Evolutionary conservation across 2,888 invertebrate genomes (phyloP), one percentile per base, ranked within the genome.

Genomic region (Phortica magna): DNA sequence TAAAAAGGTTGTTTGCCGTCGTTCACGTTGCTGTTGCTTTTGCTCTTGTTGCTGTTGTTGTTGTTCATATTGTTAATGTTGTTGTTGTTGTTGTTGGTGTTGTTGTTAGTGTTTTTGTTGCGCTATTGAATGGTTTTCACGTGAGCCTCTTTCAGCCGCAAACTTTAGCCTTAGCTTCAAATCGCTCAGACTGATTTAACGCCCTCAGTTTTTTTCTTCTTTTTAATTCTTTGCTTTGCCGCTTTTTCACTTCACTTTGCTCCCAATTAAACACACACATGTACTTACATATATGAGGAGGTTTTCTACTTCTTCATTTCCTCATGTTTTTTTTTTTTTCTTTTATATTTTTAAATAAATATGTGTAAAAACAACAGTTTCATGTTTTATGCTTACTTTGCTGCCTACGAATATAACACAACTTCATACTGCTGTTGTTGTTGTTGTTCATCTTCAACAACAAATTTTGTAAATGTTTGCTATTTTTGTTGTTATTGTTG

Each of bases 291-390:
- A n/a, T 22, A n/a, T n/a, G n/a, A n/a, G n/a, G n/a, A n/a, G n/a
- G 14, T 55, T 17, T 55, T n/a, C 55, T 55, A 14, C 64, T 64
- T 39, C 64, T 19, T 64, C 19, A 17, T 22, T 64, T 70, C 43
- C 4, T 22, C 41, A 12, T 68, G n/a, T 68, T 12, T 41, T 19
- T 42, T 22, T 68, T 12, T 41, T 19, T 42, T 22, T 4, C 22
- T n/a, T 43, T 64, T 64, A 61, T 64, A 74, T 53, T 22, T 31
- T 74, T 4, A 74, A 65, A 65, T 65, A 41, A 65, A 42, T 39
- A 12, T 65, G 10, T 48, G 61, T 61, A 64, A 42, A 48, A 42
- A 80, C 79, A 77, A 73, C 77, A 79, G 75, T 76, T 77, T 74
- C 77, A 74, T 75, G 73, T 73, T 77, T 80, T 74, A 64, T 43